A percentile compares a stretch with the other conserved stretches of the same genome.
These are phyloP conservation scores for Eumacrocentrus americanus DNA, from an alignment of 2,888 invertebrate genomes.

Conservation along the genomic window DNA sequence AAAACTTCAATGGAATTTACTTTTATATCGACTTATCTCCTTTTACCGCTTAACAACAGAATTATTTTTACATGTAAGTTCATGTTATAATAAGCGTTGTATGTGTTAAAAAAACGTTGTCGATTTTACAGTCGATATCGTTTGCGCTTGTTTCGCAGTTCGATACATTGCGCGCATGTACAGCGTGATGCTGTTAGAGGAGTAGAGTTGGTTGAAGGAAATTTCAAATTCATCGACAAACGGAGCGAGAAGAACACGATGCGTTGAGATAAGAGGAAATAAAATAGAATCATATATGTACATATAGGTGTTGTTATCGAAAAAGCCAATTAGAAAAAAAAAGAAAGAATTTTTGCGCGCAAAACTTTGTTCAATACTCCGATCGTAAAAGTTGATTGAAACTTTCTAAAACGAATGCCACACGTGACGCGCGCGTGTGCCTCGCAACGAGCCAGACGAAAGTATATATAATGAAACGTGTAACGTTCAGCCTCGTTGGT, in stretches of 20 bases:
- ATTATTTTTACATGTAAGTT: too few relatives aligned
- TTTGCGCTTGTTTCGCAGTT: too few relatives aligned
- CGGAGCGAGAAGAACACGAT: too few relatives aligned
- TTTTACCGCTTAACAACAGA: too few relatives aligned
- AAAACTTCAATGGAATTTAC: too few relatives aligned
- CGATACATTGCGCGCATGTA: too few relatives aligned
- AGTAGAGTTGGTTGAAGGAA: conserved; percentile 19
- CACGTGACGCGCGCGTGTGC: conserved; percentile 18
- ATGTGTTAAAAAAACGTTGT: too few relatives aligned
- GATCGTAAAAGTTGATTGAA: conserved; percentile 39
- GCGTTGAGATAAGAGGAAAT: conserved; percentile 21
- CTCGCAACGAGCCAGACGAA: conserved; percentile 8
- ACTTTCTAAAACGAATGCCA: conserved; percentile 38
- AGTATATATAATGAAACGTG: conserved; percentile 31
- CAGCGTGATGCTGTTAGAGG: too few relatives aligned
- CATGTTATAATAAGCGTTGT: too few relatives aligned
- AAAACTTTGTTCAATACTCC: conserved; percentile 24
- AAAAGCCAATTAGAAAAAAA: conserved; percentile 31
- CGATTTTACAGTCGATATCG: too few relatives aligned
- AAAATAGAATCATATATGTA: conserved; percentile 7
- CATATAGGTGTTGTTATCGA: conserved; percentile 18
- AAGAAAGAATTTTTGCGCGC: conserved; percentile 31
- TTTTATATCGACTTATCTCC: too few relatives aligned
- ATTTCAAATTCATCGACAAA: conserved; percentile 17
- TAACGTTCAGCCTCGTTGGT: background rate